These are phyloP conservation scores for Scolopax rusticola DNA, from an alignment of 2,797 vertebrate species.

Conservation along the genomic window DNA sequence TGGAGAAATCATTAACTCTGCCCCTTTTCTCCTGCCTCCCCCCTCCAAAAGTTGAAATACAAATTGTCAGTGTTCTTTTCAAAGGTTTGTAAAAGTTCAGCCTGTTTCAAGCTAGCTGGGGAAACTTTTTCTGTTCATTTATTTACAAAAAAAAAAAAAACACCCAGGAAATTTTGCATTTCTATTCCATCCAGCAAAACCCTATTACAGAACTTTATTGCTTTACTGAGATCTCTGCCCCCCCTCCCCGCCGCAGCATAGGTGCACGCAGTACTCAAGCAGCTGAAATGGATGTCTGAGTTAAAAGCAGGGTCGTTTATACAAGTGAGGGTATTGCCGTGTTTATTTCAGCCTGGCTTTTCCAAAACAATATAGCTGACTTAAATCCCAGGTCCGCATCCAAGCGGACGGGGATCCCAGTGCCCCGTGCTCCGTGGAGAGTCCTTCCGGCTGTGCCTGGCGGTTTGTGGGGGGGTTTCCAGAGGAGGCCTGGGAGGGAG, in stretches of 20 bases:
- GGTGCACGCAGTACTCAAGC: neutral
- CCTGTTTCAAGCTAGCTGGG: neutral
- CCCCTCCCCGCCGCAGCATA: neutral
- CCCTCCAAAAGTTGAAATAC: neutral
- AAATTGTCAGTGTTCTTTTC: conserved; percentile 37
- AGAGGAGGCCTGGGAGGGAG: neutral
- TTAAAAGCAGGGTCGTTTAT: neutral
- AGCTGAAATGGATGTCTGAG: neutral
- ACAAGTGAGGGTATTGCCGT: neutral
- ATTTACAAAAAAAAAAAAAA: neutral
- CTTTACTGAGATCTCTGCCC: neutral
- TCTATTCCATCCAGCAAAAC: neutral
- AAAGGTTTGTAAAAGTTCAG: conserved; percentile 18
- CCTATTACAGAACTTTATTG: neutral
- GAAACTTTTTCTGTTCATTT: neutral
- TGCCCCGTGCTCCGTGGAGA: neutral
- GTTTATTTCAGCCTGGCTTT: neutral
- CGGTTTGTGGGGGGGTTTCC: neutral
- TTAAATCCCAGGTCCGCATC: neutral
- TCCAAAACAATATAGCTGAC: neutral
- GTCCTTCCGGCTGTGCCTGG: neutral
- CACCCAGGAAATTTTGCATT: neutral
- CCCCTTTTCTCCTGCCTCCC: neutral
- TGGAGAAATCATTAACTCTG: conserved; percentile 51
- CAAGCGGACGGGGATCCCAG: neutral